A percentile compares a stretch with the other conserved stretches of the same genome.
phyloP scores from a whole-genome alignment of 2,797 vertebrate genomes.

The Fringilla coelebs region DNA sequence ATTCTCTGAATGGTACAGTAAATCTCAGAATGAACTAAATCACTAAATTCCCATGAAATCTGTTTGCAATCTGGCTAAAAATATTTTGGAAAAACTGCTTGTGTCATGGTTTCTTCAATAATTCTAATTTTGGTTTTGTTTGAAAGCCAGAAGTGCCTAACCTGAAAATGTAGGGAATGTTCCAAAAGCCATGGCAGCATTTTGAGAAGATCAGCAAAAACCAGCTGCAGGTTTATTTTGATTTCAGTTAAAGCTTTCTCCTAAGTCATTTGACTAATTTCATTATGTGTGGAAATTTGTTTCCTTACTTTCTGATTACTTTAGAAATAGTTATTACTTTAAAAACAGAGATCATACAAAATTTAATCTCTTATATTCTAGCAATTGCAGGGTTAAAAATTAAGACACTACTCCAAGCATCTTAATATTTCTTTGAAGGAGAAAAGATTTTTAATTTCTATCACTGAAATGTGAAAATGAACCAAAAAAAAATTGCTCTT shows the following conservation, averaged over 20 bases:
- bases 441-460: not conserved
- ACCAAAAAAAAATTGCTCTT: not conserved
- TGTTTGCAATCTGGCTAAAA: slow-evolving; percentile 21
- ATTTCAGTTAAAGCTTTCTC: not conserved
- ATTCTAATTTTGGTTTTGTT: slow-evolving; percentile 17
- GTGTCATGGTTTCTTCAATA: slow-evolving; percentile 26
- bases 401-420: not conserved
- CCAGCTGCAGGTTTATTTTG: not conserved
- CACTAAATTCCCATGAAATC: not conserved
- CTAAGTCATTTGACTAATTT: not conserved
- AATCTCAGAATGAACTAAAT: not conserved
- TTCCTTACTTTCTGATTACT: not conserved
- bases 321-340: not conserved
- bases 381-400: not conserved
- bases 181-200: not conserved
- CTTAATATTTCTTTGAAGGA: not conserved
- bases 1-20: not conserved
- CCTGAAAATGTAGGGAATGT: not conserved
- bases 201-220: slow-evolving; percentile 42
- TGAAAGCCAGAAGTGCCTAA: not conserved
- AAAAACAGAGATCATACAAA: not conserved
- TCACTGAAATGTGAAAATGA: not conserved
- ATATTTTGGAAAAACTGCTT: not conserved
- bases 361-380: not conserved
- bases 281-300: not conserved